These are phyloP conservation scores for Phylloscopus whistleri DNA, from an alignment of 2,113 vertebrate genomes.

Conservation along the genomic window DNA sequence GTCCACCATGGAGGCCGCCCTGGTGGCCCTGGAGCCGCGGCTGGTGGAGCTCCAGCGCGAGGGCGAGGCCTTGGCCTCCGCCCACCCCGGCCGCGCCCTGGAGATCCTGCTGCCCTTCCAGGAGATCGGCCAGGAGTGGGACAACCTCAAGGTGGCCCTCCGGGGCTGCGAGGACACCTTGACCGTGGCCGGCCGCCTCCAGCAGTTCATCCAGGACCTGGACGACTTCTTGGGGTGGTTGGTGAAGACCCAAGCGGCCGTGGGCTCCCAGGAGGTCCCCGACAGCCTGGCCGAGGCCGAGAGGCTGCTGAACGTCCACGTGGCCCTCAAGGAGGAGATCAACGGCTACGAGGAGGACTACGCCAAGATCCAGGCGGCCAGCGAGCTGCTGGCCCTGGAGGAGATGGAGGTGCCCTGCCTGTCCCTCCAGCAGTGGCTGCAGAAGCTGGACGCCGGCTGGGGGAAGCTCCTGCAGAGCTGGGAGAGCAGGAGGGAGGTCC, in stretches of 20 bases:
- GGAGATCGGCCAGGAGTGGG: constrained; percentile 89
- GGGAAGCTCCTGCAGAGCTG: constrained; percentile 90
- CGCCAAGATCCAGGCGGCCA: constrained; percentile 86
- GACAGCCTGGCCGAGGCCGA: constrained; percentile 82
- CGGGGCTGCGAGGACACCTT: constrained; percentile 90
- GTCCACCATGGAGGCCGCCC: constrained; percentile 88
- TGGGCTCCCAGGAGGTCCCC: constrained; percentile 80
- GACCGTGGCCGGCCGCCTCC: constrained; percentile 81
- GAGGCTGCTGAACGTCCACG: constrained; percentile 82
- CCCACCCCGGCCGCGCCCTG: constrained; percentile 76
- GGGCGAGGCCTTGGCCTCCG: constrained; percentile 79
- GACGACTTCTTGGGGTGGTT: constrained; percentile 91
- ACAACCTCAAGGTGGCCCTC: constrained; percentile 80
- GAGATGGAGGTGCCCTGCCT: constrained; percentile 83
- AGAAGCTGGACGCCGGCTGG: constrained; percentile 92
- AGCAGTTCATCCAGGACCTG: constrained; percentile 89
- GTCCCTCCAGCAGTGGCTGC: constrained; percentile 91
- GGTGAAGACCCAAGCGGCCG: constrained; percentile 85
- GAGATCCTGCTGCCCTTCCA: constrained; percentile 87
- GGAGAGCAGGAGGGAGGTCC: constrained; percentile 83
- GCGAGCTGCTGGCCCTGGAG: constrained; percentile 83
- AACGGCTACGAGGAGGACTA: constrained; percentile 90
- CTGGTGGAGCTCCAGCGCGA: constrained; percentile 85
- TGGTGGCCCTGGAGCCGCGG: constrained; percentile 87
- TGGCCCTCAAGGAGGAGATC: constrained; percentile 92